Percentiles rank a stretch among this genome's conserved stretches.
phyloP scores from a whole-genome alignment of 2,888 invertebrate species.

The Platynereis dumerilii region DNA sequence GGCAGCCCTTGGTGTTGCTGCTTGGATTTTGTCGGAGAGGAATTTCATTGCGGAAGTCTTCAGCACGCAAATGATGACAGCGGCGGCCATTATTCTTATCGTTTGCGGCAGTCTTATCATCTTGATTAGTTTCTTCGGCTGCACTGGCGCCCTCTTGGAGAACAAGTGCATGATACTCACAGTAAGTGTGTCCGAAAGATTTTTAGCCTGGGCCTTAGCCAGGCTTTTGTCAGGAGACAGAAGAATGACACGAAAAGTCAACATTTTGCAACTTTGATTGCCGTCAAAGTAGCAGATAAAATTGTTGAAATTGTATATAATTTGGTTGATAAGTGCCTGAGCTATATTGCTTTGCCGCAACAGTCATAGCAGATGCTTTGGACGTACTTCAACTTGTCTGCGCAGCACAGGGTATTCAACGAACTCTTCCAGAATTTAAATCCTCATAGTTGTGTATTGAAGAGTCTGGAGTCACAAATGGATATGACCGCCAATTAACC shows the following conservation, averaged over 20 bases:
- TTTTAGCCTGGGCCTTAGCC: neutral
- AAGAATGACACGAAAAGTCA: neutral
- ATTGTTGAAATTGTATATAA: no score
- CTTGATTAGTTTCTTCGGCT: slow-evolving; percentile 36
- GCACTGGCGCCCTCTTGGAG: slow-evolving; percentile 35
- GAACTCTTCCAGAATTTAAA: no score
- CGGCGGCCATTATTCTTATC: slow-evolving; percentile 34
- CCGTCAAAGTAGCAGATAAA: no score
- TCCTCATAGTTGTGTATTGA: no score
- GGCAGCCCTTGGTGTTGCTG: slow-evolving; percentile 22
- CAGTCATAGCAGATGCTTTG: no score
- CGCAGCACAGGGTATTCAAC: no score
- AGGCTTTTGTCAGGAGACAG: neutral
- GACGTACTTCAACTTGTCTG: no score
- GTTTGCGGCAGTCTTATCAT: slow-evolving; percentile 32
- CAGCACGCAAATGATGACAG: slow-evolving; percentile 28
- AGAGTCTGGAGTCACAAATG: no score
- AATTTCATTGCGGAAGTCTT: slow-evolving; percentile 25
- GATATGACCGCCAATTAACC: no score
- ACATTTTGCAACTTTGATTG: no score
- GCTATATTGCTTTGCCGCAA: no score
- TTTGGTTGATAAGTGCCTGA: no score
- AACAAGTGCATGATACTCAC: slow-evolving; percentile 29
- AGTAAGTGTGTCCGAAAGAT: slow-evolving; percentile 20
- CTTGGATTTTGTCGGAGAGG: slow-evolving; percentile 28